phyloP scores from a whole-genome alignment of 2,888 invertebrate species.

The Atrina japonica region DNA sequence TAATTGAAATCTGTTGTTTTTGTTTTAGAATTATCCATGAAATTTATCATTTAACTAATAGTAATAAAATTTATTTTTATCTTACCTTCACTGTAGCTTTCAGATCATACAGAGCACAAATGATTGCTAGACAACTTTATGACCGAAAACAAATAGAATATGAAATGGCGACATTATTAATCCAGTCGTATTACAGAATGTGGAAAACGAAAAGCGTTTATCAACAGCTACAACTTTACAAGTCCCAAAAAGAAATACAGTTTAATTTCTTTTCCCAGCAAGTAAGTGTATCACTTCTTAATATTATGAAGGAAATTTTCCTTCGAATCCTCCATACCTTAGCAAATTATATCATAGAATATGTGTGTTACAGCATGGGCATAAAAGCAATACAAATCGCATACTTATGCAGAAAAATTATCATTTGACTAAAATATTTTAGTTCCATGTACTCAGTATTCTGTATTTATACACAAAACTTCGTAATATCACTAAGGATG shows the following conservation, averaged over 20 bases:
- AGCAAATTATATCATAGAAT: not conserved
- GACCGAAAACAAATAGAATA: slow-evolving; percentile 26
- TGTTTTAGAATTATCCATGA: no score
- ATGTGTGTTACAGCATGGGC: no score
- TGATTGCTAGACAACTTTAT: slow-evolving; percentile 42
- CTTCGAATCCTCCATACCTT: not conserved
- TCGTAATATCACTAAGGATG: no score
- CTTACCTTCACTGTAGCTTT: slow-evolving; percentile 65
- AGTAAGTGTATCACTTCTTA: slow-evolving; percentile 83
- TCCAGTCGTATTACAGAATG: slow-evolving; percentile 88
- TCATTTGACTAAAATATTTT: no score
- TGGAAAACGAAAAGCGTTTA: slow-evolving; percentile 85
- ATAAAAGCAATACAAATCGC: no score
- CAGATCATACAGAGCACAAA: slow-evolving; percentile 55
- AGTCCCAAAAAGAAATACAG: slow-evolving; percentile 90
- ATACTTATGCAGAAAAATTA: no score
- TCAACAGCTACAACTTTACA: slow-evolving; percentile 82
- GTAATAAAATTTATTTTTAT: no score
- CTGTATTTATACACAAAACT: no score
- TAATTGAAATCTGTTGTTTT: no score
- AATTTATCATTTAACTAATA: no score
- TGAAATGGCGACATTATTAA: slow-evolving; percentile 83
- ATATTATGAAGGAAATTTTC: not conserved
- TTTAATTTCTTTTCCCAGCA: slow-evolving; percentile 93
- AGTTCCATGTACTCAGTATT: no score